Conservation (phyloP, 2,888 invertebrate genomes). For the Gonocerus acuteangulatus region DNA sequence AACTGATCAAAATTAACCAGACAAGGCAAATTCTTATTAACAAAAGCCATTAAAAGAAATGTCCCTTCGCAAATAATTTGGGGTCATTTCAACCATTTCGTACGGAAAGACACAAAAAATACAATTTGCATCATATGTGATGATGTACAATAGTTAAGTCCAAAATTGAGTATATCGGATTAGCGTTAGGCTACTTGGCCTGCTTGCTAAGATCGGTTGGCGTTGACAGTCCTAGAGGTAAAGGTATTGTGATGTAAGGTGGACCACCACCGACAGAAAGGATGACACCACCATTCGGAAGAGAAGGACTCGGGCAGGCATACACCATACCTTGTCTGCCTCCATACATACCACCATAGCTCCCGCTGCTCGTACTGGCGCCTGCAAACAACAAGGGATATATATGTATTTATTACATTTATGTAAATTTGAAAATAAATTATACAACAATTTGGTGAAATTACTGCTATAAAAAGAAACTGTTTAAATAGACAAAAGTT, state of each 20-base stretch:
- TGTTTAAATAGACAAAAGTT: too few species aligned
- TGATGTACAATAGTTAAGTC: too few species aligned
- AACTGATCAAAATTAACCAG: too few species aligned
- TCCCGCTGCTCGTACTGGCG: conserved; percentile 6
- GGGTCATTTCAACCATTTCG: too few species aligned
- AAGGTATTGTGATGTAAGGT: conserved; percentile 38
- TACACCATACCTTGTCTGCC: conserved; percentile 42
- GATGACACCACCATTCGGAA: conserved; percentile 46
- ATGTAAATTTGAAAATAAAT: background rate
- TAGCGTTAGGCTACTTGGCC: conserved; percentile 31
- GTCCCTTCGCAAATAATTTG: too few species aligned
- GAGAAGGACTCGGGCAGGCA: conserved; percentile 42
- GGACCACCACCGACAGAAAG: conserved; percentile 43
- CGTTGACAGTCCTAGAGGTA: conserved; percentile 32
- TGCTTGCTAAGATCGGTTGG: conserved; percentile 36
- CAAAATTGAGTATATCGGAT: too few species aligned
- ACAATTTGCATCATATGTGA: too few species aligned
- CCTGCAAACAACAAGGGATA: background rate
- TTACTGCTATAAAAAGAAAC: too few species aligned
- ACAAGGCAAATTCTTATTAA: too few species aligned
- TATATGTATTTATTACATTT: background rate
- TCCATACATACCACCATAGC: background rate
- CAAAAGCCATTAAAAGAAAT: too few species aligned
- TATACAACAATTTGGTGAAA: background rate
- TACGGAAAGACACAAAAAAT: too few species aligned